Base-by-base conservation (phyloP, 2,888 invertebrate genomes). In the Desoria tigrina region DNA sequence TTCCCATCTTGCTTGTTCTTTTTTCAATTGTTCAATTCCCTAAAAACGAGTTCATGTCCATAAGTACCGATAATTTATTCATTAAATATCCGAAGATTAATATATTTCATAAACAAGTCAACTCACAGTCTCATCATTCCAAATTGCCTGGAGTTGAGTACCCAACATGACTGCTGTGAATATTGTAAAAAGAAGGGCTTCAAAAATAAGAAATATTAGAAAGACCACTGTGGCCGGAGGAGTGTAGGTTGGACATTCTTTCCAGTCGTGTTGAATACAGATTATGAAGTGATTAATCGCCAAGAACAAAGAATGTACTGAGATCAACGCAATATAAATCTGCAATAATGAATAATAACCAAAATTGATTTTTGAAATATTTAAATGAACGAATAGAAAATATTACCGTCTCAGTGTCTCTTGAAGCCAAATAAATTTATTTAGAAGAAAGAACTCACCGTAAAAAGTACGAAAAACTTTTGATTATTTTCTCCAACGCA, bases 401-500 rank as follows among this genome's bases (percentile, higher is more conserved):
- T n/a, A n/a, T n/a, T n/a, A n/a, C n/a, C n/a, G n/a, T n/a, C n/a
- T n/a, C n/a, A n/a, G n/a, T n/a, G n/a, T n/a, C n/a, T n/a, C n/a
- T n/a, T n/a, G n/a, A n/a, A n/a, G n/a, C n/a, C n/a, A n/a, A n/a
- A n/a, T n/a, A n/a, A n/a, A n/a, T n/a, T n/a, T n/a, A n/a, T n/a
- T n/a, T n/a, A n/a, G n/a, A n/a, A n/a, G n/a, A n/a, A n/a, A n/a
- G n/a, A n/a, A n/a, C 88, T 86, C 82, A 95, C 95, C 71, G 95
- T 96, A 82, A 99, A 99, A 62, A 99, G 85, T 65, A 99, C 96
- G 84, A 99, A 99, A 83, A 91, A 99, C 82, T 99, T 99, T 84
- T 99, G 99, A 84, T 99, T 99, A 79, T 91, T 94, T 82, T 98
- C 98, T 23, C 99, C 99, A 1, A 99, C 96, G 81, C 99, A 99